Evolutionary conservation across 2,888 invertebrate species (phyloP), one percentile per base, ranked within the genome.

Genomic region (Acronicta psi): DNA sequence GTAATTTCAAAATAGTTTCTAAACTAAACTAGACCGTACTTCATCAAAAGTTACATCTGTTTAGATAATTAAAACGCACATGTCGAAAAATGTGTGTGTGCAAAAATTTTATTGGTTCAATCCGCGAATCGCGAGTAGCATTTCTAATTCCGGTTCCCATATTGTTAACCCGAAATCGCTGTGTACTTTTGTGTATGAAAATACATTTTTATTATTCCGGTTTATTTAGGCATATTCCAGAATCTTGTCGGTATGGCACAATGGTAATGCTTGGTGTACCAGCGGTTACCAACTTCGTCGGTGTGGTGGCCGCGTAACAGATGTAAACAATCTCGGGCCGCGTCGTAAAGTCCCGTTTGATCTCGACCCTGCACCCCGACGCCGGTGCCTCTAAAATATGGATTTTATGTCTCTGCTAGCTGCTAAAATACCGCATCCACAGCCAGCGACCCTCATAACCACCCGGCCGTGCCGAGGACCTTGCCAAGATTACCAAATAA

Each of bases 331-430:
- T 93, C 92, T 90, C 89, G 87, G 87, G 84, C 83, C 87, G 83
- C 84, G 90, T 91, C 93, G 89, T 94, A 93, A 94, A 94, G 81
- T 88, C 85, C 85, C 90, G 92, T 93, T 94, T 94, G 93, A 94
- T 93, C 91, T 91, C 86, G 87, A 90, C 83, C 82, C 68, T 64
- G 65, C 75, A 77, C 79, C 80, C 83, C 79, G 77, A 73, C 81
- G 84, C 84, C 82, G 81, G 79, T 80, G 86, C 84, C 89, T 89
- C 88, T 93, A 91, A 93, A 93, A 92, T 92, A 93, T 93, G 92
- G 87, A 92, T 92, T 93, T 93, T 92, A 92, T 92, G 90, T 86
- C 86, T 82, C 83, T 86, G 82, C 87, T 87, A 86, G 88, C 87
- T 90, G 90, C 90, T 91, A 83, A 90, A 89, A 92, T 88, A 91